Percentiles rank a stretch among this genome's conserved stretches.
These are phyloP conservation scores for cattle (Bos taurus) DNA, from an alignment of 2,113 vertebrate species.

Conservation along the genomic window DNA sequence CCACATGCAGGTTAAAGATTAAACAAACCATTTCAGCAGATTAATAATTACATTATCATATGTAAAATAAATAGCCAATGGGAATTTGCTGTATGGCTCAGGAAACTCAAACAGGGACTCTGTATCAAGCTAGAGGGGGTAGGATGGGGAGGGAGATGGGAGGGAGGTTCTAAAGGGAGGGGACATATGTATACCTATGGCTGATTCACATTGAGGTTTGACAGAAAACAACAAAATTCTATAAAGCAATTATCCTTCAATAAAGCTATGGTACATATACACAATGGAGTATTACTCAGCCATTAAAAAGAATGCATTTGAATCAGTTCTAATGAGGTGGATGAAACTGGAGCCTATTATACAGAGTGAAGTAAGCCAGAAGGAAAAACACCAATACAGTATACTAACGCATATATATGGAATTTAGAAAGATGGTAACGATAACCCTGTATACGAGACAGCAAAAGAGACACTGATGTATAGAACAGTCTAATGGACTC, in stretches of 20 bases:
- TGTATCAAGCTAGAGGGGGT: neutral
- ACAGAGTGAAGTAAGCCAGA: too few relatives aligned
- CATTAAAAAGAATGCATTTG: too few relatives aligned
- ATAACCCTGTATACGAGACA: too few relatives aligned
- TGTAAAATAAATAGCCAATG: neutral
- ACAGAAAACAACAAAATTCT: neutral
- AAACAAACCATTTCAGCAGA: neutral
- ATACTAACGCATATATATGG: too few relatives aligned
- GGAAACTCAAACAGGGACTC: neutral
- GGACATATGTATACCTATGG: neutral
- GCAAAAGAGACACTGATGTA: too few relatives aligned
- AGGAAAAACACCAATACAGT: too few relatives aligned
- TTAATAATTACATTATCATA: neutral
- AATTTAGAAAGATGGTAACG: too few relatives aligned
- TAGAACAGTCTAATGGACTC: too few relatives aligned
- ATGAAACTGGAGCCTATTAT: too few relatives aligned
- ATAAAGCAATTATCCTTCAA: neutral
- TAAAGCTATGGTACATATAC: neutral
- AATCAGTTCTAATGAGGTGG: too few relatives aligned
- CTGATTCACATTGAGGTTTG: neutral
- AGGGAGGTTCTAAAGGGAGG: neutral
- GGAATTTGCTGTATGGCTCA: neutral
- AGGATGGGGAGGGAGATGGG: neutral
- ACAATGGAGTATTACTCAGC: too few relatives aligned
- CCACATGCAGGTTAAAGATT: neutral